Evolutionary conservation across 2,797 vertebrate genomes (phyloP).

Genomic region (Micrastur ruficollis): DNA sequence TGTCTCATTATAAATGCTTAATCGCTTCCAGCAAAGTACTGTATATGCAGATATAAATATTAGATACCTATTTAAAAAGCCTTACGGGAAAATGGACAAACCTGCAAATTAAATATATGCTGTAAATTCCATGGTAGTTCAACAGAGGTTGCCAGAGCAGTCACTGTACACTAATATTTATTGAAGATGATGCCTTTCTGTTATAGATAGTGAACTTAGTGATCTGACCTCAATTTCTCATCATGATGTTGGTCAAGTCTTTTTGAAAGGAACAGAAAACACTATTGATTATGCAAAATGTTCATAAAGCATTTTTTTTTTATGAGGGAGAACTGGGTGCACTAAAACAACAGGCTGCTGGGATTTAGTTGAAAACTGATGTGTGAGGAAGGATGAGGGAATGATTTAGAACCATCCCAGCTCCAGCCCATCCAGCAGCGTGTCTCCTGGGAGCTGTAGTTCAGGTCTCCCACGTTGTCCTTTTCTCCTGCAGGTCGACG

Average conservation of each 20-base stretch:
- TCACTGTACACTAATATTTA: not conserved
- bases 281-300: not conserved
- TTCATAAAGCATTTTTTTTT: not conserved
- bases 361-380: not conserved
- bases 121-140: not conserved
- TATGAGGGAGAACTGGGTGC: not conserved
- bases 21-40: not conserved
- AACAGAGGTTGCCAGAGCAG: not conserved
- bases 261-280: not conserved
- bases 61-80: not conserved
- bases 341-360: not conserved
- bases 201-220: not conserved
- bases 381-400: fast-evolving
- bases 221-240: not conserved
- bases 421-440: not conserved
- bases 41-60: slow-evolving; percentile 7
- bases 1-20: slow-evolving; percentile 13
- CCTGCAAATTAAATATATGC: not conserved
- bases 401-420: not conserved
- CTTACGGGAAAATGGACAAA: slow-evolving; percentile 21
- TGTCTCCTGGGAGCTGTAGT: not conserved
- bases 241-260: not conserved
- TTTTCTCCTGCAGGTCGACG: not conserved
- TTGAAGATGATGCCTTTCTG: not conserved
- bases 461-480: fast-evolving